Evolutionary conservation across 2,888 invertebrate genomes (phyloP).

Genomic region (Hydrotaea diabolus): DNA sequence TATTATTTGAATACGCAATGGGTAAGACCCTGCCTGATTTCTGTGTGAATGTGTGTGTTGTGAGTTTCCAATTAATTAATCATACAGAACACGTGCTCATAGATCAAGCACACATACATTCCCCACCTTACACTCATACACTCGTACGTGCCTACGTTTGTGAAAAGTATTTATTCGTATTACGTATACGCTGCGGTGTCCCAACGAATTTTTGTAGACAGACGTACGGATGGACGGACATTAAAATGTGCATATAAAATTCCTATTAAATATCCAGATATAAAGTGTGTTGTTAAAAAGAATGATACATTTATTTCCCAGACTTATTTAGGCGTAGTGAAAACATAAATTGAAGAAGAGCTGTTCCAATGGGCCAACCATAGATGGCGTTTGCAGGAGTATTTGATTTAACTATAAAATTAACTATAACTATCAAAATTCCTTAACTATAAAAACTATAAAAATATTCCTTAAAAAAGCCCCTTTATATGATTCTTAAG

Average conservation of each 20-base stretch:
- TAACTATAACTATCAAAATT: too few species aligned
- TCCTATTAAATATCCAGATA: neutral
- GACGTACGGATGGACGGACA: neutral
- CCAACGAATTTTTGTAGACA: neutral
- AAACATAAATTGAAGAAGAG: too few species aligned
- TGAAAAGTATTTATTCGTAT: conserved; percentile 11
- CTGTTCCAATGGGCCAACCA: too few species aligned
- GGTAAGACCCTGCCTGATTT: neutral
- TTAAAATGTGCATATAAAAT: too few species aligned
- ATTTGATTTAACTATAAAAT: too few species aligned
- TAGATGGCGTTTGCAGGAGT: too few species aligned
- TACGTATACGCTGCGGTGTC: conserved; percentile 1
- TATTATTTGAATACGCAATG: neutral
- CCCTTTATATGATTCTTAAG: too few species aligned
- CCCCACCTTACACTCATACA: neutral
- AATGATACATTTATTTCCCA: too few species aligned
- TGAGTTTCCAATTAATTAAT: conserved; percentile 48
- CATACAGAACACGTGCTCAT: conserved; percentile 55
- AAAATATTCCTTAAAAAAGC: too few species aligned
- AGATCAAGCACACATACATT: neutral
- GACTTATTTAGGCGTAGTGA: too few species aligned
- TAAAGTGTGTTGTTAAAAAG: neutral
- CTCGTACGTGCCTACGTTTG: neutral
- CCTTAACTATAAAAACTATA: too few species aligned
- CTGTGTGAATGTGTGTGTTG: neutral